These are phyloP conservation scores for Podilymbus podiceps DNA, from an alignment of 2,113 vertebrate species.

Conservation along the genomic window DNA sequence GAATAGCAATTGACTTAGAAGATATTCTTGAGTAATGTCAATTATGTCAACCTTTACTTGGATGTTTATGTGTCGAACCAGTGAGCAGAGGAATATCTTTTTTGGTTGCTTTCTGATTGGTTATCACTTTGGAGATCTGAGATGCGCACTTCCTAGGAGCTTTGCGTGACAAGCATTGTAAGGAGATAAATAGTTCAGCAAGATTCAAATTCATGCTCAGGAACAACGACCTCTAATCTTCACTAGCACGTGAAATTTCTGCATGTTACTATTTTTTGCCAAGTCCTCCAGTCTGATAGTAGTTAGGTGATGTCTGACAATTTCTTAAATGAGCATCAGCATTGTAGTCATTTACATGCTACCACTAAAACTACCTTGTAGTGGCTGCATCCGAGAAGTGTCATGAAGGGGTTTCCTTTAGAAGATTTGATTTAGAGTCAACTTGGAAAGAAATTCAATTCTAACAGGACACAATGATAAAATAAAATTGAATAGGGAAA, in stretches of 20 bases:
- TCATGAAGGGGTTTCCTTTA: background rate
- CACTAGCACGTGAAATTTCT: background rate
- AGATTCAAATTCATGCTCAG: background rate
- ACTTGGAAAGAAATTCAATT: background rate
- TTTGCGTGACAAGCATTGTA: background rate
- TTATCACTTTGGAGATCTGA: background rate
- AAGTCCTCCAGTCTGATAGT: background rate
- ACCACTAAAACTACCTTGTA: background rate
- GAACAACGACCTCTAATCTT: background rate
- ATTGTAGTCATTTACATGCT: background rate
- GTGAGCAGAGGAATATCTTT: background rate
- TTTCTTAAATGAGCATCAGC: background rate
- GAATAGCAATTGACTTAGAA: background rate
- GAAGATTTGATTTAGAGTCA: background rate
- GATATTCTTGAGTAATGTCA: background rate
- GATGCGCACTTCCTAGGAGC: background rate
- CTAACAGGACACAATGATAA: background rate
- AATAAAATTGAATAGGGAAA: background rate
- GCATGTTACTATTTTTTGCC: background rate
- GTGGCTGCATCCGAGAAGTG: background rate
- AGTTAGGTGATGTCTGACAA: background rate
- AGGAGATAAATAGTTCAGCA: background rate
- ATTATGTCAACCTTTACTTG: background rate
- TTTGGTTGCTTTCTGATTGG: background rate
- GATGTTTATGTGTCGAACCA: accelerated